Evolutionary conservation across 2,888 invertebrate species (phyloP).

Genomic region (Hyposoter didymator): DNA sequence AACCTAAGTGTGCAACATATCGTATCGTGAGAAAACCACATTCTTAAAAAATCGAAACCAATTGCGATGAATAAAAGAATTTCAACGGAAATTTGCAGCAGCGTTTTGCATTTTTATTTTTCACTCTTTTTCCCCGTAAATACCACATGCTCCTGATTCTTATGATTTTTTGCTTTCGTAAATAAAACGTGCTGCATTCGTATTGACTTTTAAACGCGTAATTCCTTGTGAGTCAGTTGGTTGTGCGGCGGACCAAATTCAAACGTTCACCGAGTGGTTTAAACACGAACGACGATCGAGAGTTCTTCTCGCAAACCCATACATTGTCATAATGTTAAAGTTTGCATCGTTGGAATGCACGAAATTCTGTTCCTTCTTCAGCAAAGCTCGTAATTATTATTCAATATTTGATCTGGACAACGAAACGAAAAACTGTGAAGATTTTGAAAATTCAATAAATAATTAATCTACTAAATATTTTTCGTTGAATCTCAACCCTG

Average conservation of each 20-base stretch:
- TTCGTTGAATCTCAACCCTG: too few relatives aligned
- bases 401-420: too few relatives aligned
- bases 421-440: too few relatives aligned
- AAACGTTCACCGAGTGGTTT: constrained; percentile 56
- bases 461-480: too few relatives aligned
- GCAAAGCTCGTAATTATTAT: too few relatives aligned
- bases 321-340: not conserved
- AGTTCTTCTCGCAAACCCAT: constrained; percentile 32
- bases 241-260: constrained; percentile 44
- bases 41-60: not conserved
- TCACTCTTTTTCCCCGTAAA: not conserved
- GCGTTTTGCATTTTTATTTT: not conserved
- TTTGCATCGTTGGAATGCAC: too few relatives aligned
- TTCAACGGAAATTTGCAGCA: not conserved
- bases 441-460: too few relatives aligned
- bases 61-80: not conserved
- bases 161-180: not conserved
- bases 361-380: too few relatives aligned
- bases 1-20: constrained; percentile 27
- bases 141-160: not conserved
- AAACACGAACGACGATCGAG: constrained; percentile 64
- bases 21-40: constrained; percentile 29
- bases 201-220: constrained; percentile 17
- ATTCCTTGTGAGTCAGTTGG: not conserved
- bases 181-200: not conserved